Conservation (phyloP, 2,113 vertebrate species). For the Lycocorax pyrrhopterus region DNA sequence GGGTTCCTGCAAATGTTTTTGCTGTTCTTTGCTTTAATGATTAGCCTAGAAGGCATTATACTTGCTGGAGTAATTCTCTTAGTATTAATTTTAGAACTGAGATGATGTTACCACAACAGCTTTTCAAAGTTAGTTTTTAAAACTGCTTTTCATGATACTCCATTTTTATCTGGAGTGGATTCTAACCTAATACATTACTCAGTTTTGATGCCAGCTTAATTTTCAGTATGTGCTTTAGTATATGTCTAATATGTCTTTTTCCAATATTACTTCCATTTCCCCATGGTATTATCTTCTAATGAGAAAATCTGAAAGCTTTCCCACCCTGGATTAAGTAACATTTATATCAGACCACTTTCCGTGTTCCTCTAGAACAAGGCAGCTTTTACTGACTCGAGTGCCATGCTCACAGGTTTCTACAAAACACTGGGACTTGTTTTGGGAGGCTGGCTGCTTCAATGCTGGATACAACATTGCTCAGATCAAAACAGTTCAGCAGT, state of each 20-base stretch:
- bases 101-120: background rate
- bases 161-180: background rate
- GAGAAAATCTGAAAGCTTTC: background rate
- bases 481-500: background rate
- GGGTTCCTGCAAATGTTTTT: background rate
- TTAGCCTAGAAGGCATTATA: background rate
- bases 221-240: background rate
- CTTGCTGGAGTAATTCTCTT: background rate
- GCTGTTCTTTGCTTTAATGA: background rate
- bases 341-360: background rate
- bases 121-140: background rate
- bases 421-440: background rate
- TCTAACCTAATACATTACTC: background rate
- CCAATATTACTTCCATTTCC: background rate
- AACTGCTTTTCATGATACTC: background rate
- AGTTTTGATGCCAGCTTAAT: background rate
- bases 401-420: fast-evolving
- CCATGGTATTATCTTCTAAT: background rate
- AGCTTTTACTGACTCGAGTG: background rate
- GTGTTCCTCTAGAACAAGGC: background rate
- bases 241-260: background rate
- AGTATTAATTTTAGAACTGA: background rate
- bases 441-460: background rate
- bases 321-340: background rate
- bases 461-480: background rate